These are phyloP conservation scores for Notarius lentiginosus DNA, from an alignment of 2,113 vertebrate genomes.

Conservation along the genomic window DNA sequence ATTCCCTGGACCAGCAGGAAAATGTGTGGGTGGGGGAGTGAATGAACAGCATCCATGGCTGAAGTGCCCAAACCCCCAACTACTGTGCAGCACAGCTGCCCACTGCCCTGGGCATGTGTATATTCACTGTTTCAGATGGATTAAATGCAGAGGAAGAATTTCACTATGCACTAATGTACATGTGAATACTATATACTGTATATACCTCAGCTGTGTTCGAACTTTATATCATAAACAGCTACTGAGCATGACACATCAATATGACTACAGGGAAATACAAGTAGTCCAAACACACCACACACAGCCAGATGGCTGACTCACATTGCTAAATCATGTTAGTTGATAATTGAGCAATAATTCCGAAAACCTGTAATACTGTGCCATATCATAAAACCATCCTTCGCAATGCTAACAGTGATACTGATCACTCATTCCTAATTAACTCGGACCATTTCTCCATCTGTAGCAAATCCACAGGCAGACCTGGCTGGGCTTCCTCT, in stretches of 20 bases:
- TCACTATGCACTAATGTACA: no score
- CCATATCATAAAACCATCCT: constrained; percentile 14
- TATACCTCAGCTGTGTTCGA: no score
- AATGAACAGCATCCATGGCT: no score
- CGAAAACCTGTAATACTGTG: constrained; percentile 11
- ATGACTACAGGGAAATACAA: constrained; percentile 2
- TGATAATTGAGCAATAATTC: constrained; percentile 5
- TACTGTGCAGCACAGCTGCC: no score
- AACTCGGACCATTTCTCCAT: constrained; percentile 10
- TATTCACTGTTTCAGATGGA: no score
- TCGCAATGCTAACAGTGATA: constrained; percentile 4
- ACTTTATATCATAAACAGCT: no score
- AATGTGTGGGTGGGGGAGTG: no score
- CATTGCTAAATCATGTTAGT: constrained; percentile 26
- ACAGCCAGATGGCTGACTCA: constrained; percentile 14
- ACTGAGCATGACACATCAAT: not conserved
- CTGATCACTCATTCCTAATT: constrained; percentile 13
- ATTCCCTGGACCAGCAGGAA: no score
- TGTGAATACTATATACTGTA: no score
- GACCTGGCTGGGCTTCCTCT: not conserved
- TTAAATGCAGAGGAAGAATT: no score
- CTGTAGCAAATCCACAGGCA: constrained; percentile 19
- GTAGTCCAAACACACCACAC: not conserved
- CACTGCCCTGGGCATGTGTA: no score
- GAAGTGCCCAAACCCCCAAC: no score